phyloP scores from a whole-genome alignment of 1,140 invertebrate species.

The Ridgeia piscesae region DNA sequence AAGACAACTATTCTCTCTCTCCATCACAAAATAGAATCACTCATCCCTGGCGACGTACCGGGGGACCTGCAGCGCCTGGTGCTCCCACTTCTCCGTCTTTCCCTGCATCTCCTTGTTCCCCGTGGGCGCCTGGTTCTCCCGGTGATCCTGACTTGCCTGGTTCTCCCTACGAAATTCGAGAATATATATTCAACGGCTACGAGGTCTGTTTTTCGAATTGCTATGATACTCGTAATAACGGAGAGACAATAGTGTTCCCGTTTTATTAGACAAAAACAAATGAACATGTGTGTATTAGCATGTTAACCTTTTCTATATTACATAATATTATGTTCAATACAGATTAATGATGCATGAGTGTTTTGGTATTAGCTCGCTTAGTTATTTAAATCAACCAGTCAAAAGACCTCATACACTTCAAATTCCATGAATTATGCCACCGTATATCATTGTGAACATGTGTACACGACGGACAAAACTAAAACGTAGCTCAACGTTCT shows the following conservation, averaged over 20 bases:
- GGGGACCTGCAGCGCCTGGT: background rate
- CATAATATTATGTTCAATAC: too few relatives aligned
- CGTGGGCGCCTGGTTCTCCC: conserved; percentile 25
- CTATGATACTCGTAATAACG: background rate
- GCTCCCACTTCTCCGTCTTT: conserved; percentile 31
- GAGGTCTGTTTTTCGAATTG: background rate
- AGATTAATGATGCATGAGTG: too few relatives aligned
- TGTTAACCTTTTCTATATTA: too few relatives aligned
- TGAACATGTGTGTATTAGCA: too few relatives aligned
- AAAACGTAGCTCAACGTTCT: background rate
- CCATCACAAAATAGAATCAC: background rate
- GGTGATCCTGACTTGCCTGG: conserved; percentile 28
- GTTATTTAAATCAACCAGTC: background rate
- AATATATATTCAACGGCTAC: background rate
- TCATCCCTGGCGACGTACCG: background rate
- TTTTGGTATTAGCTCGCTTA: background rate
- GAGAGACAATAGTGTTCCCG: too few relatives aligned
- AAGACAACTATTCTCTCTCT: background rate
- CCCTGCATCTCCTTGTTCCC: conserved; percentile 25
- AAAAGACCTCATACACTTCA: background rate
- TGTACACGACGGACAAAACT: background rate
- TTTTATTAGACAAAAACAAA: too few relatives aligned
- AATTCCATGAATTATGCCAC: background rate
- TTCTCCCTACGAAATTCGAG: conserved; percentile 20
- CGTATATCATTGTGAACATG: background rate